Percentiles rank a stretch among this genome's conserved stretches.
phyloP scores from a whole-genome alignment of 2,113 vertebrate genomes.

The Sarotherodon lohbergeri region DNA sequence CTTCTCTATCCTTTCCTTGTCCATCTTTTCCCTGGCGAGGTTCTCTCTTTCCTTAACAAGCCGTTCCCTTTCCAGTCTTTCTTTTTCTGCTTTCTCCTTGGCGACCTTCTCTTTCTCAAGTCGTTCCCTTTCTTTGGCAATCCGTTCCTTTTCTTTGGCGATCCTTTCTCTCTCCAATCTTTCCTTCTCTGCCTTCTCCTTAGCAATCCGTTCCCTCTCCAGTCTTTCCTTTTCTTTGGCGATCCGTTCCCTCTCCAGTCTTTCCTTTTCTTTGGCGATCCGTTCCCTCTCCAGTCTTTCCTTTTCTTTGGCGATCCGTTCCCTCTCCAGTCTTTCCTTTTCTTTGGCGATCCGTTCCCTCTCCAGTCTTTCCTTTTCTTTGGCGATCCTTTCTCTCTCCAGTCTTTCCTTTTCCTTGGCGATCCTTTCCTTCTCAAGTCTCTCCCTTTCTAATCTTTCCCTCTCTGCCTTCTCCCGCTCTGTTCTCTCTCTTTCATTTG shows the following conservation, averaged over 20 bases:
- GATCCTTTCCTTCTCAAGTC: not conserved
- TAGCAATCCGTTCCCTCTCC: fast-evolving
- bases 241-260: fast-evolving
- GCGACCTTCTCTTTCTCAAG: not conserved
- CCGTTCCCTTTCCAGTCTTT: not conserved
- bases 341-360: fast-evolving
- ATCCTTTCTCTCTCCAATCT: fast-evolving
- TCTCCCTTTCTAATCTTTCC: not conserved
- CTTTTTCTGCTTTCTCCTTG: not conserved
- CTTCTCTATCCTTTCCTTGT: not conserved
- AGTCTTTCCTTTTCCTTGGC: not conserved
- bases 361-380: fast-evolving
- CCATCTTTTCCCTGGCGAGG: not conserved
- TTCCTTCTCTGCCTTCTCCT: fast-evolving
- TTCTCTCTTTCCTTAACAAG: not conserved
- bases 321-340: fast-evolving
- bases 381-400: fast-evolving
- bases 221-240: fast-evolving
- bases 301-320: fast-evolving
- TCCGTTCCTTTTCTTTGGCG: not conserved
- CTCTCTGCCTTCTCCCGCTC: not conserved
- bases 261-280: fast-evolving
- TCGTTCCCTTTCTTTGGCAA: not conserved
- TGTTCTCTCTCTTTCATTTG: not conserved
- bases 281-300: fast-evolving